These are phyloP conservation scores for Crambe crambe DNA, from an alignment of 37 sponge, comb jelly and placozoan genomes.

Conservation along the genomic window DNA sequence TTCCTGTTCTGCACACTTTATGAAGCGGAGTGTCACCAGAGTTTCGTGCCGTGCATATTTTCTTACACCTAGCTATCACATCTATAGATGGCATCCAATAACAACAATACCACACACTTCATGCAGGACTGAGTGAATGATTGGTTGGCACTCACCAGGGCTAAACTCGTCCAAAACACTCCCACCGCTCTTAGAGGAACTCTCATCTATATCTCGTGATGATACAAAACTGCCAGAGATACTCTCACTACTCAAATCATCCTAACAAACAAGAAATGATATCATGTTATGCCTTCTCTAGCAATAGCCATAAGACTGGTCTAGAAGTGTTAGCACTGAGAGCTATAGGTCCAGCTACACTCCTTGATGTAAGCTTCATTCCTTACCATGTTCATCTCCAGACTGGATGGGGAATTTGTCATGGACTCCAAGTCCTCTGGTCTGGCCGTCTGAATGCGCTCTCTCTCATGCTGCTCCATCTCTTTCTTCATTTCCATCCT, in stretches of 20 bases:
- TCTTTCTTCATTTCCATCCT: conserved; percentile 31
- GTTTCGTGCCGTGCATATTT: conserved; percentile 20
- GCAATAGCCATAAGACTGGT: no score
- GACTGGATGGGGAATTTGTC: not conserved
- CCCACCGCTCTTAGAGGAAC: not conserved
- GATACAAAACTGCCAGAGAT: not conserved
- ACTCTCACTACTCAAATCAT: conserved; percentile 17
- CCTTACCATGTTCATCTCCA: not conserved
- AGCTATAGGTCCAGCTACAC: no score
- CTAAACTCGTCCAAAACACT: conserved; percentile 33
- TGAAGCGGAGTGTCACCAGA: conserved; percentile 83
- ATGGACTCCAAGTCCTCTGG: not conserved
- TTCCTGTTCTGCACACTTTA: conserved; percentile 68
- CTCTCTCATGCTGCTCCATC: conserved; percentile 43
- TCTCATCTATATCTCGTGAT: not conserved
- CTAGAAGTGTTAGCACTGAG: no score
- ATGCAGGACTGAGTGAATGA: no score
- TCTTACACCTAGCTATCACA: conserved; percentile 39
- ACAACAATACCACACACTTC: no score
- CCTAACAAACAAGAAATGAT: not conserved
- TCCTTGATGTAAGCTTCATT: no score
- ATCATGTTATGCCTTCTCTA: no score
- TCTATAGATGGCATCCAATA: no score
- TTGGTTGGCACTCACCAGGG: conserved; percentile 50
- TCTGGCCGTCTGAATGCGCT: conserved; percentile 33